phyloP scores from a whole-genome alignment of 1,140 invertebrate genomes.

The Lordiphosa stackelbergi region DNA sequence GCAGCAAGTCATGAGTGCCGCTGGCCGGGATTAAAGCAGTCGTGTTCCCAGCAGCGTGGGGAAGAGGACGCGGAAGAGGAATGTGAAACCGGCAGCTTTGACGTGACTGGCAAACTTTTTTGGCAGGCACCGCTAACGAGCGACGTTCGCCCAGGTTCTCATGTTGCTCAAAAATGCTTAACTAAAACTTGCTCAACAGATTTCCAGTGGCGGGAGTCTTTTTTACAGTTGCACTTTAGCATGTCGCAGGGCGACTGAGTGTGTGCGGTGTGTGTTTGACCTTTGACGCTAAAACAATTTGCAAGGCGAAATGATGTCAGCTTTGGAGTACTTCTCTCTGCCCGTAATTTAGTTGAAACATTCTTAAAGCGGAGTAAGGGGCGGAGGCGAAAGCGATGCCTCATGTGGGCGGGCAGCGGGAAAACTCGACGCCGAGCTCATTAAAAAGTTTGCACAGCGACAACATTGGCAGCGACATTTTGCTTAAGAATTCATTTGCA shows the following conservation, averaged over 20 bases:
- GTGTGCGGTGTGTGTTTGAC: conserved; percentile 49
- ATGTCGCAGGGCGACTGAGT: conserved; percentile 52
- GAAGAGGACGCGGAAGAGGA: conserved; percentile 22
- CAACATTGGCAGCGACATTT: conserved; percentile 56
- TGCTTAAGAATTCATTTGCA: conserved; percentile 61
- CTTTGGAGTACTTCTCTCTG: conserved; percentile 27
- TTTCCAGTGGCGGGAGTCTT: conserved; percentile 54
- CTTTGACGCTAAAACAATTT: conserved; percentile 74
- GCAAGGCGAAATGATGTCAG: conserved; percentile 70
- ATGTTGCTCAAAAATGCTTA: conserved; percentile 69
- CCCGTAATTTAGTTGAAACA: conserved; percentile 69
- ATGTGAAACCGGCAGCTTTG: conserved; percentile 61
- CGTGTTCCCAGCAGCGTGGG: conserved; percentile 33
- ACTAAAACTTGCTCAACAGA: conserved; percentile 71
- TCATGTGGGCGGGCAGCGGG: conserved; percentile 10
- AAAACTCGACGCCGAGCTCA: conserved; percentile 51
- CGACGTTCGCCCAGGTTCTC: conserved; percentile 45
- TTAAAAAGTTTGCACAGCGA: conserved; percentile 66
- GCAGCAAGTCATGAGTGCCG: conserved; percentile 60
- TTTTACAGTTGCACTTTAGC: conserved; percentile 63
- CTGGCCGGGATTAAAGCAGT: conserved; percentile 56
- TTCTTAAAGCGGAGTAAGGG: conserved; percentile 59
- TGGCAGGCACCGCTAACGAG: conserved; percentile 70
- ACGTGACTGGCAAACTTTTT: conserved; percentile 73
- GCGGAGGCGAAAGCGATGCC: conserved; percentile 9